Base-by-base conservation (phyloP, 2,888 invertebrate species). In the Meloe dianella region DNA sequence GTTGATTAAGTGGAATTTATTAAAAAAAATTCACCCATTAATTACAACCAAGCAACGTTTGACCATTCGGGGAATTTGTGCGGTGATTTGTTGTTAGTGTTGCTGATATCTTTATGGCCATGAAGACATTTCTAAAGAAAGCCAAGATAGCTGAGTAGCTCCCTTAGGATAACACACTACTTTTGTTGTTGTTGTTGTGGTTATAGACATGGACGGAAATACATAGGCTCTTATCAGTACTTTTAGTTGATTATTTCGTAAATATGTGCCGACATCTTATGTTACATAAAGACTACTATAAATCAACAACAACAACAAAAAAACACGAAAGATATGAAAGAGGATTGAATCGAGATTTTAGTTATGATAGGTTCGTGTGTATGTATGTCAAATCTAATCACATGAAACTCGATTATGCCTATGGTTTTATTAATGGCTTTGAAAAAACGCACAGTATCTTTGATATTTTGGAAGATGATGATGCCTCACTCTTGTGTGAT, bases 211-310 rank as follows among this genome's bases (percentile, higher is more conserved):
- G 54, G 24, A 10, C 24, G 12, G 22, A 54, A 24, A 12, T 41
- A 17, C 17, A 41, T 24, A 10, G 24, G 12, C 14, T 24, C 54
- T 54, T 54, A 54, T 54, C 54, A 54, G 47, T 47, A 47, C 8
- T 47, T 20, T 47, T 20, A 3, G 54, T 20, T 54, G 54, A 54
- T 54, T 54, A 54, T 54, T 54, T 54, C 12, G 54, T 10, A 54
- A 54, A 54, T 54, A 54, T 54, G 54, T 54, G 54, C 24, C 54
- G 24, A 12, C 24, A 54, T 24, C 22, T 47, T 47, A 6, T 12
- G 17, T 17, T n/a, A 3, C 17, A 41, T 41, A 41, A 41, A 41
- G 17, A 47, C 47, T 20, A 8, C 9, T 2, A 47, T 47, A 47
- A 41, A 41, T 41, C 41, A 41, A 6, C 17, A 17, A n/a, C 1